Percentiles rank a stretch among this genome's conserved stretches.
Evolutionary conservation across 2,888 invertebrate species (phyloP).

Genomic region (Dascillus cervinus): DNA sequence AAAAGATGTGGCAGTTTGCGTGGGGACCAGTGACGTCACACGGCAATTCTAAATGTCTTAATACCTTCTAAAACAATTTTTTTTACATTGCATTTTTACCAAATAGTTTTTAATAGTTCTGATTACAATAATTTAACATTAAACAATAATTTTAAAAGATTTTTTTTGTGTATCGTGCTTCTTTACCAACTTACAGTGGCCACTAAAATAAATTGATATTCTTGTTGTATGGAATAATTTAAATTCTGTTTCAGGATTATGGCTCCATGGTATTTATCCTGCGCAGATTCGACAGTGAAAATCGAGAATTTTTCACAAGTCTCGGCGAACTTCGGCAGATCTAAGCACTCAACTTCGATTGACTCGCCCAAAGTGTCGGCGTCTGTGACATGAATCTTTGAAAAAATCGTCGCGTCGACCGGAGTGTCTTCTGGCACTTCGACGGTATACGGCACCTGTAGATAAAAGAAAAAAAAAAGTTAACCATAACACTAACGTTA

Average conservation of each 20-base stretch:
- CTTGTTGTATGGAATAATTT: slow-evolving; percentile 70
- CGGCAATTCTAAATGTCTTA: too few species aligned
- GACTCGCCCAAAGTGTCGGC: slow-evolving; percentile 73
- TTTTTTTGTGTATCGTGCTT: too few species aligned
- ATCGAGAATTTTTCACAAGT: slow-evolving; percentile 66
- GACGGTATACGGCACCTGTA: slow-evolving; percentile 72
- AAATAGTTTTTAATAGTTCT: too few species aligned
- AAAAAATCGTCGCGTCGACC: slow-evolving; percentile 64
- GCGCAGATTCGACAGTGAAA: slow-evolving; percentile 52
- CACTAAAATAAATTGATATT: slow-evolving; percentile 67
- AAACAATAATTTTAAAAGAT: too few species aligned
- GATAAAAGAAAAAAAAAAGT: slow-evolving; percentile 14
- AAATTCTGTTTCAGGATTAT: slow-evolving; percentile 62
- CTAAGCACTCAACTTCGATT: slow-evolving; percentile 63
- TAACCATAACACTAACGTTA: neutral
- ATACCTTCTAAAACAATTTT: too few species aligned
- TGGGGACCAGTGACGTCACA: too few species aligned
- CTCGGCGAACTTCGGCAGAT: slow-evolving; percentile 56
- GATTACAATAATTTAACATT: too few species aligned
- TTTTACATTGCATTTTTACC: too few species aligned
- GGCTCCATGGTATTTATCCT: slow-evolving; percentile 64
- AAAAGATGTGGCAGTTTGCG: too few species aligned
- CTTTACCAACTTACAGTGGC: slow-evolving; percentile 68
- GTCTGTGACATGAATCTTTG: slow-evolving; percentile 68
- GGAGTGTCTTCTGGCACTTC: slow-evolving; percentile 69